phyloP scores from a whole-genome alignment of 2,797 vertebrate species.

The Sus cebifrons region DNA sequence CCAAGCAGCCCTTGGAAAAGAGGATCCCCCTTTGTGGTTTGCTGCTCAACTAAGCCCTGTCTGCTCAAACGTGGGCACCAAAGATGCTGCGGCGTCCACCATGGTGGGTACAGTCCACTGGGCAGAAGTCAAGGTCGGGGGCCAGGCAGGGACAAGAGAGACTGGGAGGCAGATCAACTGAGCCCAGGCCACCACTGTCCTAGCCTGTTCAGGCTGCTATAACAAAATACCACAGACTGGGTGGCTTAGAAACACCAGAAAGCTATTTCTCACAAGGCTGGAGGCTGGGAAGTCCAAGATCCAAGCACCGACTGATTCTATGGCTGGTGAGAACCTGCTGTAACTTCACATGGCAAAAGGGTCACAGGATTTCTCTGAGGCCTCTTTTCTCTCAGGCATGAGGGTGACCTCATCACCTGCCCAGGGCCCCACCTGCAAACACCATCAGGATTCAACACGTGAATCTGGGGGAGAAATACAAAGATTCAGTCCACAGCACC shows the following conservation, averaged over 20 bases:
- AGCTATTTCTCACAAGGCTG: not conserved
- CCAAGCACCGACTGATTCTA: not conserved
- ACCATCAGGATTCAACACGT: not conserved
- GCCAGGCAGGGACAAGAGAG: not conserved
- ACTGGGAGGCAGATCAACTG: not conserved
- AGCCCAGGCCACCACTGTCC: not conserved
- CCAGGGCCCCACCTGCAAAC: not conserved
- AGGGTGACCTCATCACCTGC: not conserved
- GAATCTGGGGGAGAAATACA: not conserved
- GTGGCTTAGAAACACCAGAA: not conserved
- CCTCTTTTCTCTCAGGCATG: not conserved
- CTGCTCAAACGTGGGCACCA: not conserved
- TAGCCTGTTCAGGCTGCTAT: too few species aligned
- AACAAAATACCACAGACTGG: not conserved
- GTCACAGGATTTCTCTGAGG: not conserved
- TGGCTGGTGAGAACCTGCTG: not conserved
- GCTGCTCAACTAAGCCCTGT: not conserved
- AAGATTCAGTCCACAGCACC: not conserved
- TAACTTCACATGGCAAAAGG: not conserved
- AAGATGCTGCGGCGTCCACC: not conserved
- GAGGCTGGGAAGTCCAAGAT: not conserved
- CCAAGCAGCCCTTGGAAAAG: not conserved
- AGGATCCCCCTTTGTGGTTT: fast-evolving
- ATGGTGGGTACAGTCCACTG: too few species aligned
- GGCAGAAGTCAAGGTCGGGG: not conserved